Percentiles rank a stretch among this genome's conserved stretches.
phyloP scores from a whole-genome alignment of 1,140 invertebrate species.

The Drosophila jambulina region DNA sequence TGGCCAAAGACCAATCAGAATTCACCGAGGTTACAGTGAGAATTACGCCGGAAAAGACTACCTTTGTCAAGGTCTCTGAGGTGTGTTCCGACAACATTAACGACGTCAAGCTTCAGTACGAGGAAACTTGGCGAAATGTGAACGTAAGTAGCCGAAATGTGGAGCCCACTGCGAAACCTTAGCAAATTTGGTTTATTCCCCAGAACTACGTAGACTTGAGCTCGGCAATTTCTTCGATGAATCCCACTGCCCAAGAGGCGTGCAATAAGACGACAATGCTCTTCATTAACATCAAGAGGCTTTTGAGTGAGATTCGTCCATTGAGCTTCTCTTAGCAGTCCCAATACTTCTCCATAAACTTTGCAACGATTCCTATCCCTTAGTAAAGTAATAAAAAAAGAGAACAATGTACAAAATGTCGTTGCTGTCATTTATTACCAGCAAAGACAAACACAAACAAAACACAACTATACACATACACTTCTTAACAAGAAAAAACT shows the following conservation, averaged over 20 bases:
- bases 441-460: slow-evolving; percentile 5
- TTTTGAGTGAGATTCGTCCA: slow-evolving; percentile 58
- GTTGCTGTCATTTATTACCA: slow-evolving; percentile 1
- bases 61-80: slow-evolving; percentile 73
- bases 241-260: slow-evolving; percentile 43
- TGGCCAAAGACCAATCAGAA: slow-evolving; percentile 47
- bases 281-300: slow-evolving; percentile 42
- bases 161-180: accelerated
- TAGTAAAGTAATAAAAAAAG: background rate
- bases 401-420: slow-evolving; percentile 7
- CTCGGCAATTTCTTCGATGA: slow-evolving; percentile 64
- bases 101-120: slow-evolving; percentile 53
- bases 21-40: slow-evolving; percentile 42
- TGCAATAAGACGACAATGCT: slow-evolving; percentile 53
- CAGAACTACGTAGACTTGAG: slow-evolving; percentile 67
- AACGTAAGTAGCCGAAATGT: slow-evolving; percentile 33
- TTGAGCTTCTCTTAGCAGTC: slow-evolving; percentile 64
- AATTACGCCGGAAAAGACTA: slow-evolving; percentile 59
- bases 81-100: slow-evolving; percentile 67
- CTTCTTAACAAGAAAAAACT: background rate
- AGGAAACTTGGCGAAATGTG: slow-evolving; percentile 71
- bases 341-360: slow-evolving; percentile 13
- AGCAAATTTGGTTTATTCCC: background rate
- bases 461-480: background rate
- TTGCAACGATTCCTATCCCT: slow-evolving; percentile 8